These are phyloP conservation scores for Thera britannica DNA, from an alignment of 2,888 invertebrate species.

Conservation along the genomic window DNA sequence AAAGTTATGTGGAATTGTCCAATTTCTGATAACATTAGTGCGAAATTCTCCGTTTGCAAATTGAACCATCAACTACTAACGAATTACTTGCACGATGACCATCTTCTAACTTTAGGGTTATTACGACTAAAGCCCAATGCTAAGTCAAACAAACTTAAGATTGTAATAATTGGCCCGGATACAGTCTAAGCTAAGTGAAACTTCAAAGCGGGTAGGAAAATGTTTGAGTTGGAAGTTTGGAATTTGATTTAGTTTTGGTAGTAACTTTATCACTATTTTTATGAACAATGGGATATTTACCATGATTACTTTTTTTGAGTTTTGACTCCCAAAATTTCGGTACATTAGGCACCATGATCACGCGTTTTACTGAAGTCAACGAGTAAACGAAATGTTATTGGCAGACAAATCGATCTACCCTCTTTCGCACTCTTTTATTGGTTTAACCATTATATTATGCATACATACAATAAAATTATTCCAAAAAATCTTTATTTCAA, in stretches of 20 bases:
- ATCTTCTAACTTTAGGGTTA: slow-evolving; percentile 30
- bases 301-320: no score
- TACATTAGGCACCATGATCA: no score
- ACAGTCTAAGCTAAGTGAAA: slow-evolving; percentile 32
- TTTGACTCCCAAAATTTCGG: no score
- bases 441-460: no score
- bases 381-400: no score
- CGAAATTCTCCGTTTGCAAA: slow-evolving; percentile 12
- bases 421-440: no score
- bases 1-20: no score
- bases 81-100: slow-evolving; percentile 19
- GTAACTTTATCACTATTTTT: not conserved
- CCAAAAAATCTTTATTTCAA: no score
- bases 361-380: no score
- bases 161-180: slow-evolving; percentile 41
- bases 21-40: slow-evolving; percentile 2
- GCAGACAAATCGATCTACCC: no score
- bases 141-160: slow-evolving; percentile 40
- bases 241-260: slow-evolving; percentile 12
- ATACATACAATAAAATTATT: no score
- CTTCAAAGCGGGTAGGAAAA: slow-evolving; percentile 25
- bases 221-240: slow-evolving; percentile 33
- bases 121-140: slow-evolving; percentile 32
- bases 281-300: no score
- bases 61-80: slow-evolving; percentile 23